phyloP scores from a whole-genome alignment of 2,797 vertebrate genomes.

The Sus cebifrons region DNA sequence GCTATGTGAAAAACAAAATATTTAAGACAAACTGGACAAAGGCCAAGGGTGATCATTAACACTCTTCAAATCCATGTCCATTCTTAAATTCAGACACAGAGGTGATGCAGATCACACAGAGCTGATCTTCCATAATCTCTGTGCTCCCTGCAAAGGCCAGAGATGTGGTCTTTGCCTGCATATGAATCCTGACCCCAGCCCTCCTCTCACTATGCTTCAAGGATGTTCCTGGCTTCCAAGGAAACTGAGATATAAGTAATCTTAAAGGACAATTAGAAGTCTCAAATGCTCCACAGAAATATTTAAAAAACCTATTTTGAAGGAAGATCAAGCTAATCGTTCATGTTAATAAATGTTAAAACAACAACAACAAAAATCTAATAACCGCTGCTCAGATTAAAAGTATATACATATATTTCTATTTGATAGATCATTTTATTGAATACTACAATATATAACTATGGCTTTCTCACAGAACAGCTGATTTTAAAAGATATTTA shows the following conservation, averaged over 20 bases:
- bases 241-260: not conserved
- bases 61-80: not conserved
- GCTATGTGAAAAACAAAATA: not conserved
- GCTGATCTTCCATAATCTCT: not conserved
- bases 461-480: not conserved
- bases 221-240: not conserved
- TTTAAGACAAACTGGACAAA: not conserved
- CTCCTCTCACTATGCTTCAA: not conserved
- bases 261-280: not conserved
- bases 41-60: not conserved
- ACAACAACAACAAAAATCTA: not conserved
- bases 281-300: not conserved
- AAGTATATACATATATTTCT: not conserved
- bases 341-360: constrained; percentile 26
- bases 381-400: not conserved
- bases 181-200: not conserved
- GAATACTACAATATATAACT: not conserved
- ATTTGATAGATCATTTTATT: not conserved
- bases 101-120: not conserved
- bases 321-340: not conserved
- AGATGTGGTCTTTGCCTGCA: not conserved
- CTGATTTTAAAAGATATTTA: constrained; percentile 4
- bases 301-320: not conserved
- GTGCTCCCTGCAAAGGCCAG: not conserved
- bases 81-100: not conserved